These are phyloP conservation scores for Tineola bisselliella DNA, from an alignment of 2,888 invertebrate species.

Conservation along the genomic window DNA sequence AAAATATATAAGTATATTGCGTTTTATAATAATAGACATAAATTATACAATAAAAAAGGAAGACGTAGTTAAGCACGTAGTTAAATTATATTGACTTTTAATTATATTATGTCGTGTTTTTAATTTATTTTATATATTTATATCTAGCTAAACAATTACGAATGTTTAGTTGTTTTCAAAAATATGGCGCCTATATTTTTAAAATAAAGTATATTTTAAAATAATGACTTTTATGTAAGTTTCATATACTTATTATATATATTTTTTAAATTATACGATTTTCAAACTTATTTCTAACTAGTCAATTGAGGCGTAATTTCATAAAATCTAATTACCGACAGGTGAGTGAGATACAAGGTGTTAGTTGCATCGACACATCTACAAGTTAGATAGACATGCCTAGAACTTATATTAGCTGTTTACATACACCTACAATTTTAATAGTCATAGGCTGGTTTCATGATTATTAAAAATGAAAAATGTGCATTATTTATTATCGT, in stretches of 20 bases:
- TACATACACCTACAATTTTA: not conserved
- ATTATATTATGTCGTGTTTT: not conserved
- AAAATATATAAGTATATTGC: constrained; percentile 8
- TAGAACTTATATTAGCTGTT: not conserved
- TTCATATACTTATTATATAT: no score
- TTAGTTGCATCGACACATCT: not conserved
- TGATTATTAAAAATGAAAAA: not conserved
- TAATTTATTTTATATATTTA: not conserved
- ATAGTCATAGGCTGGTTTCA: not conserved
- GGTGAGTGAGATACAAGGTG: not conserved
- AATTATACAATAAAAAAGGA: not conserved
- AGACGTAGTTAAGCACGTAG: not conserved
- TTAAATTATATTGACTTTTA: not conserved
- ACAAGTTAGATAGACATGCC: not conserved
- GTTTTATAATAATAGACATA: constrained; percentile 1
- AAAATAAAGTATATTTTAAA: no score
- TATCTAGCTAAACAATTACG: not conserved
- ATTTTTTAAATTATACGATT: no score
- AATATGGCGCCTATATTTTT: no score
- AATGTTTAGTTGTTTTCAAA: no score
- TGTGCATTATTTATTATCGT: no score
- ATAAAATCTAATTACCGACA: not conserved
- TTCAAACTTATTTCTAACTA: not conserved
- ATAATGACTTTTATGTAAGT: no score
- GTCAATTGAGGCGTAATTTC: not conserved